Base-by-base conservation (phyloP, 2,797 vertebrate genomes). In the Diplodus puntazzo region DNA sequence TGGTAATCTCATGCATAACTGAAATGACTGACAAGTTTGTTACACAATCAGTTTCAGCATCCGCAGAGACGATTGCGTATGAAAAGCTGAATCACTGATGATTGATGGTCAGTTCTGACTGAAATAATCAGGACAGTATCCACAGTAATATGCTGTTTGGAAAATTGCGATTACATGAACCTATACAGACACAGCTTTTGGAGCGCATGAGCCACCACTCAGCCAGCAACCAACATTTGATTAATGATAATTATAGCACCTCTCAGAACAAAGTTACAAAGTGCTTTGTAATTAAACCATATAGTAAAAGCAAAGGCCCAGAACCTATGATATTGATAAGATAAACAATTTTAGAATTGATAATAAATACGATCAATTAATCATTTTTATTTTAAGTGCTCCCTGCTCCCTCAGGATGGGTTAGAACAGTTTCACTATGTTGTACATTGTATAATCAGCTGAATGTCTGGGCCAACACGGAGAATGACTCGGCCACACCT, bases 41-140 rank as follows among this genome's bases (percentile, higher is more conserved):
- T 79, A 66, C 75, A 49, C 58, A 76, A 72, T 74, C 11, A 14
- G 50, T 30, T 67, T 70, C 14, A 46, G 4, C 20, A 70, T 67
- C 61, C 39, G 7, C 46, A 45, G 66, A 78, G 73, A 64, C 10
- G 1, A 80, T 52, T 7, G 13, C 27, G 72, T 50, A 60, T 77
- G 68, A 82, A 57, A 76, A 63, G 27, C 12, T 30, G 12, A 71
- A 66, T 73, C 59, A 64, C 21, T 67, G 48, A 45, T 69, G 72
- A 87, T 74, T 57, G 16, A 81, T 80, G 69, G 75, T 55, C 64
- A 23, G n/a, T 63, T 45, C 16, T 55, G 53, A 61, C 21, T 49
- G 42, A 73, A 45, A 45, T 23, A 48, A 70, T 21, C 23, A 21
- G 21, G n/a, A 57, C 4, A 48, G 68, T 57, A 53, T 73, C 49